phyloP scores from a whole-genome alignment of 2,113 vertebrate genomes.

The Uria lomvia region DNA sequence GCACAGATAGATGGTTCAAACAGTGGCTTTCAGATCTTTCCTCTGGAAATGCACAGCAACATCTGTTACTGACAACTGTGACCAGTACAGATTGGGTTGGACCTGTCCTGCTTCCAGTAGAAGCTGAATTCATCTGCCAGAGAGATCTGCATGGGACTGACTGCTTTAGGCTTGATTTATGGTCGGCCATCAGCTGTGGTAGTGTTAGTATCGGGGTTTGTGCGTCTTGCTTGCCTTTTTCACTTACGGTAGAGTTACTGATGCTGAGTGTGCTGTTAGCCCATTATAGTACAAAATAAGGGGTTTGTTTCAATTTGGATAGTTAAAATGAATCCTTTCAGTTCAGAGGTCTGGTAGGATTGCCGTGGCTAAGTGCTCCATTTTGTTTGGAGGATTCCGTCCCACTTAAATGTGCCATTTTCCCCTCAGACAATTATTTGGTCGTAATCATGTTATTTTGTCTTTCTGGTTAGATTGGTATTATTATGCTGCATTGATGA shows the following conservation, averaged over 20 bases:
- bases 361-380: accelerated
- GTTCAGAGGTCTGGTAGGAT: background rate
- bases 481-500: background rate
- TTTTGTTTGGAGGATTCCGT: background rate
- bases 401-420: background rate
- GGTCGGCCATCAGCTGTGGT: background rate
- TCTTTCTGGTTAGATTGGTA: background rate
- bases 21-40: background rate
- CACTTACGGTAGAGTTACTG: background rate
- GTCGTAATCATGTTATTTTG: background rate
- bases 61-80: background rate
- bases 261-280: background rate
- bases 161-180: background rate
- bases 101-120: background rate
- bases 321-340: background rate
- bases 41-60: background rate
- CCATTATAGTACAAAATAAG: background rate
- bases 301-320: background rate
- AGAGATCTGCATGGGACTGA: background rate
- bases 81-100: background rate
- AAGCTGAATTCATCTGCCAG: background rate
- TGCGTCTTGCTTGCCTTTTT: background rate
- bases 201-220: background rate
- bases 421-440: background rate
- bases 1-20: background rate